phyloP scores from a whole-genome alignment of 2,113 vertebrate genomes.

The Passer domesticus region DNA sequence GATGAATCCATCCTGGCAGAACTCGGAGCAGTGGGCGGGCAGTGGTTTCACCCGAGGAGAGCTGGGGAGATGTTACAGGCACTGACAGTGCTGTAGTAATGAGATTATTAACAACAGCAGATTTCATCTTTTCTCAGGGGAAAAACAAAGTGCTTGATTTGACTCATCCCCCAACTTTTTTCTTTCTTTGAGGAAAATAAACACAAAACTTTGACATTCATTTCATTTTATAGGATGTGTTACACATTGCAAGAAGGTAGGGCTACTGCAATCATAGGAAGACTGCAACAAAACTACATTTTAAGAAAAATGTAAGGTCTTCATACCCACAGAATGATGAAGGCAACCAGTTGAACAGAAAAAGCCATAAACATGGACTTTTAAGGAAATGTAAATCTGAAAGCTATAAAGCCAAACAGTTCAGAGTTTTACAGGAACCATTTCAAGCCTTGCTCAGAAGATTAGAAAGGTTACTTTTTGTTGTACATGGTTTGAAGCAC shows the following conservation, averaged over 20 bases:
- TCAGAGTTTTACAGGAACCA: not conserved
- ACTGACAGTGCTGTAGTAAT: constrained; percentile 6
- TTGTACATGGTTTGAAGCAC: not conserved
- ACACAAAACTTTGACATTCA: not conserved
- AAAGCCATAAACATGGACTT: not conserved
- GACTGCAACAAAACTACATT: not conserved
- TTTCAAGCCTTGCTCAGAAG: not conserved
- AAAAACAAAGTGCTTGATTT: not conserved
- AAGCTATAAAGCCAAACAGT: not conserved
- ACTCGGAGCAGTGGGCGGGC: not conserved
- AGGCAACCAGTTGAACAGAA: not conserved
- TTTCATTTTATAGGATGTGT: not conserved
- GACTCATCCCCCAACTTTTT: not conserved
- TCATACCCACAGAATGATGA: not conserved
- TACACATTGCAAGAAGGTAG: not conserved
- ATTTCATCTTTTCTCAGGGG: not conserved
- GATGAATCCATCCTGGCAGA: constrained; percentile 39
- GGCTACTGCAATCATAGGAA: not conserved
- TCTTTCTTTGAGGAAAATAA: not conserved
- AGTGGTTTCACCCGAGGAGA: not conserved
- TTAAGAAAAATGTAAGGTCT: not conserved
- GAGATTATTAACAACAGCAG: constrained; percentile 14
- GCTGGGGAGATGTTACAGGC: not conserved
- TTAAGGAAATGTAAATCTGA: not conserved
- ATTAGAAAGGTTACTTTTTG: not conserved